Evolutionary conservation across 2,797 vertebrate genomes (phyloP).

Genomic region (Melanogrammus aeglefinus): DNA sequence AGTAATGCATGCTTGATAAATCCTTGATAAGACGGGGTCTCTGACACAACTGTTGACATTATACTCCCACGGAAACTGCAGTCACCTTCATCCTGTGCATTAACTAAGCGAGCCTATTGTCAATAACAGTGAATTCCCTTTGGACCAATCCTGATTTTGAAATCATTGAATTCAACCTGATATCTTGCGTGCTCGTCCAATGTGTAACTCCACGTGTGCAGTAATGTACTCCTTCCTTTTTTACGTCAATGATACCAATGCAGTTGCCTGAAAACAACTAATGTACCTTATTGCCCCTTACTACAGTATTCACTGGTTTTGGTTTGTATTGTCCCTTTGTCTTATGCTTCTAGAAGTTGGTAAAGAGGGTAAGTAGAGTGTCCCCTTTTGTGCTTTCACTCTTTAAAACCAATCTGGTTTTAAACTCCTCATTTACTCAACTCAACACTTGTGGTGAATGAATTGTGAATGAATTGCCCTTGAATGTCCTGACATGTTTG

Average conservation of each 20-base stretch:
- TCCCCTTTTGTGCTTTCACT: conserved; percentile 20
- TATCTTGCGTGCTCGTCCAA: neutral
- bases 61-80: neutral
- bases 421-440: conserved; percentile 55
- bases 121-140: neutral
- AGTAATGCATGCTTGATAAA: conserved; percentile 30
- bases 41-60: neutral
- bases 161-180: neutral
- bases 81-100: neutral
- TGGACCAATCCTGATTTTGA: neutral
- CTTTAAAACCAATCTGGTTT: conserved; percentile 13
- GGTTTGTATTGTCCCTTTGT: conserved; percentile 51
- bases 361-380: conserved; percentile 86
- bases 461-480: conserved; percentile 50
- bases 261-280: neutral
- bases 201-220: neutral
- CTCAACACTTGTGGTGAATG: conserved; percentile 52
- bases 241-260: neutral
- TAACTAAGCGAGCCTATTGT: neutral
- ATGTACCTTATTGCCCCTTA: neutral
- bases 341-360: conserved; percentile 86
- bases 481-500: conserved; percentile 20
- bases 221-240: neutral
- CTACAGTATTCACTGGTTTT: neutral
- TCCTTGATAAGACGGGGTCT: neutral